These are phyloP conservation scores for Psix sp. DNA, from an alignment of 1,140 invertebrate species.

Conservation along the genomic window DNA sequence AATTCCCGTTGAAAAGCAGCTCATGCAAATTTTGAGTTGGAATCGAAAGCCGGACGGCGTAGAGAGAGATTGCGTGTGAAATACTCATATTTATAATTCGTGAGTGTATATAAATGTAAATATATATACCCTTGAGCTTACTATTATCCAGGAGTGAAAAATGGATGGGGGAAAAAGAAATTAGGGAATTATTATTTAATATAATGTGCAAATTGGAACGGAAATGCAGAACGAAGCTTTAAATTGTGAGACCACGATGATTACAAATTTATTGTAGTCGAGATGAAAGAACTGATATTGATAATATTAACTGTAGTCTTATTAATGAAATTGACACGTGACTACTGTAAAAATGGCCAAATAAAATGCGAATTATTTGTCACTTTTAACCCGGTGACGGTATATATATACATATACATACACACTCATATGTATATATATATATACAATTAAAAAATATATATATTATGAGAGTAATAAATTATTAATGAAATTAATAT, in stretches of 20 bases:
- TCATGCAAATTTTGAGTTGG: no score
- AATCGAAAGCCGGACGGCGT: no score
- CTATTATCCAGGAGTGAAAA: slow-evolving; percentile 62
- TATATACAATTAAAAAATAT: slow-evolving; percentile 52
- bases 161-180: slow-evolving; percentile 63
- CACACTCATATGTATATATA: slow-evolving; percentile 41
- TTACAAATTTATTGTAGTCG: slow-evolving; percentile 69
- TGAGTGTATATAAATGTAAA: slow-evolving; percentile 57
- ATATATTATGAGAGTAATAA: slow-evolving; percentile 77
- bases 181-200: slow-evolving; percentile 63
- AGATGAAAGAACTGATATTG: slow-evolving; percentile 68
- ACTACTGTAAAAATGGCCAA: slow-evolving; percentile 78
- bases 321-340: slow-evolving; percentile 66
- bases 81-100: slow-evolving; percentile 55
- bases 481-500: slow-evolving; percentile 79
- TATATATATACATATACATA: slow-evolving; percentile 58
- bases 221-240: slow-evolving; percentile 76
- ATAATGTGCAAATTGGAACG: slow-evolving; percentile 63
- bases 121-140: slow-evolving; percentile 61
- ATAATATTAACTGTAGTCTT: slow-evolving; percentile 66
- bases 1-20: no score
- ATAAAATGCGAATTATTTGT: slow-evolving; percentile 76
- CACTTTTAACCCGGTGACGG: slow-evolving; percentile 61
- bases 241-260: slow-evolving; percentile 73
- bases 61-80: slow-evolving; percentile 42